A percentile compares a stretch with the other conserved stretches of the same genome.
Conservation (phyloP, 2,888 invertebrate species). For the Perithous albicinctus region DNA sequence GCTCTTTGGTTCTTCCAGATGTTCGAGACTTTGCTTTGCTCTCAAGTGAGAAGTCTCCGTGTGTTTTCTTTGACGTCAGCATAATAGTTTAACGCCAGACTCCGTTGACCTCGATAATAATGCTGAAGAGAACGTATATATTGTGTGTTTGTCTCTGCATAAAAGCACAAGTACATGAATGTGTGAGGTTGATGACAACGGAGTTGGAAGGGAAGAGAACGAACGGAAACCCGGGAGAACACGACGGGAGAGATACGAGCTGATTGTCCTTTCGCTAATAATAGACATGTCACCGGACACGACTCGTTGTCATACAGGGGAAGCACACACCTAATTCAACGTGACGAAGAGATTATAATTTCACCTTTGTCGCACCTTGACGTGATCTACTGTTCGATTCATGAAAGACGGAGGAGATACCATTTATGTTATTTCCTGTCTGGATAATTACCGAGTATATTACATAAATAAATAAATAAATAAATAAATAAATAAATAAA, state of each 20-base stretch:
- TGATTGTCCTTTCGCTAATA: conserved; percentile 11
- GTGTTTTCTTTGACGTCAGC: conserved; percentile 29
- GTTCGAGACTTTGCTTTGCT: conserved; percentile 25
- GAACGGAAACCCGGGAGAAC: background rate
- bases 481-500: no score
- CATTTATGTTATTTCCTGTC: background rate
- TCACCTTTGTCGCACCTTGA: background rate
- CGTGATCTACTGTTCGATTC: background rate
- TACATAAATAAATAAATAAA: no score
- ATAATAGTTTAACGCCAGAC: conserved; percentile 22
- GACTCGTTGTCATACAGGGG: background rate
- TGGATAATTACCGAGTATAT: no score
- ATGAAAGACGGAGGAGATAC: no score
- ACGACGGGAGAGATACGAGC: background rate
- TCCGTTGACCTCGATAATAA: conserved; percentile 29
- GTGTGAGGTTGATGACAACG: conserved; percentile 16
- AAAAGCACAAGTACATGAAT: background rate
- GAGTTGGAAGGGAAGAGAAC: conserved; percentile 12
- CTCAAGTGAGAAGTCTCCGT: background rate
- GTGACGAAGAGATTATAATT: background rate
- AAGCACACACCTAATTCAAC: background rate
- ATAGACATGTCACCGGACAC: conserved; percentile 17
- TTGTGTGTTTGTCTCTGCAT: conserved; percentile 1
- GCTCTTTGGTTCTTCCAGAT: conserved; percentile 2
- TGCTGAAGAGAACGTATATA: background rate